Percentiles rank a stretch among this genome's conserved stretches.
Evolutionary conservation across 1,140 invertebrate genomes (phyloP).

Genomic region (Melanaphis sacchari): DNA sequence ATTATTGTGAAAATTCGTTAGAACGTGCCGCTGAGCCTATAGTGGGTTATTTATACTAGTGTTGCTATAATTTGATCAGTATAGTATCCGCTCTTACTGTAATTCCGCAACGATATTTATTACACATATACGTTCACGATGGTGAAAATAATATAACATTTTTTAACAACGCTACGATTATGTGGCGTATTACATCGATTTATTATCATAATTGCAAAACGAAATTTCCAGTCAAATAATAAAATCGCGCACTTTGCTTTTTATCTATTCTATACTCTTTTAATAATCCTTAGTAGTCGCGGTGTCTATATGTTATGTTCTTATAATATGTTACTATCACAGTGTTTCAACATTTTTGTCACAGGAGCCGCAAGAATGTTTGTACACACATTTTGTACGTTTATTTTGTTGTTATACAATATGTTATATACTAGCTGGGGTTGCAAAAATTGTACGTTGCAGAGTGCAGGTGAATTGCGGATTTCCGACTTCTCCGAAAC

Average conservation of each 20-base stretch:
- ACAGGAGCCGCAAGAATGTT: background rate
- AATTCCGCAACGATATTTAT: background rate
- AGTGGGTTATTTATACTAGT: background rate
- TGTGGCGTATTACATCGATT: background rate
- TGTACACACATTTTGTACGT: background rate
- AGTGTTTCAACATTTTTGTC: background rate
- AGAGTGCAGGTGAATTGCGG: background rate
- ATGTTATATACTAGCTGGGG: background rate
- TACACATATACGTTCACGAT: background rate
- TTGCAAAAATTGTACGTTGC: background rate
- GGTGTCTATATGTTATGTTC: background rate
- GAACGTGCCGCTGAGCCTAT: background rate
- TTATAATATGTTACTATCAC: background rate
- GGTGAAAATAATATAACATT: background rate
- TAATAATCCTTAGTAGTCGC: background rate
- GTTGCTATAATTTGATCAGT: background rate
- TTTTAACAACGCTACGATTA: background rate
- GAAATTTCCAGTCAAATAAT: background rate
- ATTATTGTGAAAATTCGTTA: conserved; percentile 10
- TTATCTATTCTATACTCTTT: background rate
- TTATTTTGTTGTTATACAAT: background rate
- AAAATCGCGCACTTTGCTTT: background rate
- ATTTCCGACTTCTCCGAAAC: background rate
- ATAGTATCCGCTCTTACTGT: background rate
- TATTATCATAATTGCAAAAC: conserved; percentile 3